These are phyloP conservation scores for Acrossocheilus wenchowensis DNA, from an alignment of 2,797 vertebrate genomes.

Conservation along the genomic window DNA sequence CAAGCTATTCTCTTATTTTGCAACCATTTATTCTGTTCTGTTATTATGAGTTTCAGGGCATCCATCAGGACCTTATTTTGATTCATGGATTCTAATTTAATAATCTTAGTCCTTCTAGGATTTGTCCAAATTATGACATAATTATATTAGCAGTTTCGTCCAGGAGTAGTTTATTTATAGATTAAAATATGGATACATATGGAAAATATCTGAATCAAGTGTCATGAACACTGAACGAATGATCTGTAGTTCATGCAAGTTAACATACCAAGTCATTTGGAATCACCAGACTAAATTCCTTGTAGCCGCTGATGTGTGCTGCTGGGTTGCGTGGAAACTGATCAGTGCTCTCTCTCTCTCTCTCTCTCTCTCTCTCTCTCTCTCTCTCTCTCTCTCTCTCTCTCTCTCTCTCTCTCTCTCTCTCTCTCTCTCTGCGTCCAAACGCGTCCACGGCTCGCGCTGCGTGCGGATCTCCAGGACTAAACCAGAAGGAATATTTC, in stretches of 20 bases:
- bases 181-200: neutral
- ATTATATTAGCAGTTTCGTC: neutral
- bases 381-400: constrained; percentile 23
- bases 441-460: neutral
- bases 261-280: constrained; percentile 18
- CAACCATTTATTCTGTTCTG: neutral
- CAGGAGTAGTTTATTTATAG: neutral
- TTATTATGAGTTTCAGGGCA: neutral
- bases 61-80: neutral
- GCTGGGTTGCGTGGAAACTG: constrained; percentile 79
- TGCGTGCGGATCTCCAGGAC: neutral
- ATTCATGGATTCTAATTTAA: neutral
- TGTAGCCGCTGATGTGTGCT: constrained; percentile 54
- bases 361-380: constrained; percentile 19
- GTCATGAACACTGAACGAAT: neutral
- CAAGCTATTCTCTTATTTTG: neutral
- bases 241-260: neutral
- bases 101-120: neutral
- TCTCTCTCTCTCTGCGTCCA: neutral
- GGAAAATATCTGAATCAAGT: neutral
- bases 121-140: neutral
- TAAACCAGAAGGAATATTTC: constrained; percentile 8
- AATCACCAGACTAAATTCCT: constrained; percentile 44
- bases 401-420: neutral
- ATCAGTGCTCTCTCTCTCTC: constrained; percentile 57